Base-by-base conservation (phyloP, 2,113 vertebrate genomes). In the Synchiropus splendidus region DNA sequence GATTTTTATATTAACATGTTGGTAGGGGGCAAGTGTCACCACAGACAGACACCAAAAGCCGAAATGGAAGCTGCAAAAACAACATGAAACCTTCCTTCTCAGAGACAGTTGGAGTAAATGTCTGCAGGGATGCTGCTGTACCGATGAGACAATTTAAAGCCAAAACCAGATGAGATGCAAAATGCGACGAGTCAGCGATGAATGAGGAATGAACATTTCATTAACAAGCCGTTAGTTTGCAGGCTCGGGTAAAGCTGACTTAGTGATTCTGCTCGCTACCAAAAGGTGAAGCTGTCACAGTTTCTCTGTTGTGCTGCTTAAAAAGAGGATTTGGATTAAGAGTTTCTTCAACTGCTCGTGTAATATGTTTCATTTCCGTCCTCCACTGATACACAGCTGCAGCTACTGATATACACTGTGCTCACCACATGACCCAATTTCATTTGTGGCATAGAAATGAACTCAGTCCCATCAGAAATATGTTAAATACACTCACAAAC, bases 311-410 rank as follows among this genome's bases (percentile, higher is more conserved):
- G 53, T 64, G 61, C 60, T 53, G 56, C 74, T 80, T 79, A 83
- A 62, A 77, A 82, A 76, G 75, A 67, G 75, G 83, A 84, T 81
- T 74, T 75, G 78, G 79, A 78, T 85, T 76, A 80, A 45, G 50
- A 61, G 42, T 72, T 57, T 64, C 21, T 61, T 63, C 57, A 50
- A 52, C 62, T 67, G 60, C 72, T 68, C 57, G 62, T 72, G 66
- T 70, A 60, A 75, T 46, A 43, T 49, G 30, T 47, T 66, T 45
- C 51, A 61, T 55, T 49, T 63, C 31, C 33, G 34, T 31, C 6
- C 51, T 51, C 42, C 59, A 46, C 67, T 50, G 37, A 60, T 66
- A 41, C 69, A 14, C 18, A 39, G 31, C n/a, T 27, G 21, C 21
- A 4, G 21, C 8, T 8, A 27, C 21, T 27, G 21, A 27, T 27